Conservation (phyloP, 2,888 invertebrate genomes). For the Drosophila bunnanda region DNA sequence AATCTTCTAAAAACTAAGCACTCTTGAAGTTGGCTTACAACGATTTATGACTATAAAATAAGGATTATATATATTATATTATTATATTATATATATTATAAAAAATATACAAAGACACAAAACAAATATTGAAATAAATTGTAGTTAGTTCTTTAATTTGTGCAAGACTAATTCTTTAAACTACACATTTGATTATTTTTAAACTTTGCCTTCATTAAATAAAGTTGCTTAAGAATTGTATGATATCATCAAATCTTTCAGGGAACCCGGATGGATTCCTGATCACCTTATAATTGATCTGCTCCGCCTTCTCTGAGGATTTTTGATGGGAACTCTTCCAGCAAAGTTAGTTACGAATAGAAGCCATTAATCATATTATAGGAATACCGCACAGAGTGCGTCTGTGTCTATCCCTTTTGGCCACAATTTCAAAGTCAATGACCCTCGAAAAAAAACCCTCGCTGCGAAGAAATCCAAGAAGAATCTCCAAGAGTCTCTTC, state of each 20-base stretch:
- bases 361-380: constrained; percentile 66
- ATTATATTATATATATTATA: too few relatives aligned
- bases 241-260: not conserved
- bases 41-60: not conserved
- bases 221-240: not conserved
- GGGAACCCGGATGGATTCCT: not conserved
- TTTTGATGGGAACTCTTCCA: constrained; percentile 10
- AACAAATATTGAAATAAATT: not conserved
- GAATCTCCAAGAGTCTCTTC: constrained; percentile 26
- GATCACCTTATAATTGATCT: constrained; percentile 34
- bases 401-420: constrained; percentile 50
- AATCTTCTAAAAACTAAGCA: not conserved
- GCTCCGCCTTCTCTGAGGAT: constrained; percentile 23
- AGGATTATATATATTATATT: not conserved
- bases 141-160: too few relatives aligned
- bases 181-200: not conserved
- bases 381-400: constrained; percentile 45
- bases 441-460: constrained; percentile 44
- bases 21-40: not conserved
- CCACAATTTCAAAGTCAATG: constrained; percentile 65
- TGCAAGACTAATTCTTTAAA: not conserved
- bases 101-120: too few relatives aligned
- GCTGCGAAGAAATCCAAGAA: constrained; percentile 27
- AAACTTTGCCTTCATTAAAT: not conserved
- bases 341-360: constrained; percentile 11